Conservation (phyloP, 2,113 vertebrate species). For the Junco hyemalis region DNA sequence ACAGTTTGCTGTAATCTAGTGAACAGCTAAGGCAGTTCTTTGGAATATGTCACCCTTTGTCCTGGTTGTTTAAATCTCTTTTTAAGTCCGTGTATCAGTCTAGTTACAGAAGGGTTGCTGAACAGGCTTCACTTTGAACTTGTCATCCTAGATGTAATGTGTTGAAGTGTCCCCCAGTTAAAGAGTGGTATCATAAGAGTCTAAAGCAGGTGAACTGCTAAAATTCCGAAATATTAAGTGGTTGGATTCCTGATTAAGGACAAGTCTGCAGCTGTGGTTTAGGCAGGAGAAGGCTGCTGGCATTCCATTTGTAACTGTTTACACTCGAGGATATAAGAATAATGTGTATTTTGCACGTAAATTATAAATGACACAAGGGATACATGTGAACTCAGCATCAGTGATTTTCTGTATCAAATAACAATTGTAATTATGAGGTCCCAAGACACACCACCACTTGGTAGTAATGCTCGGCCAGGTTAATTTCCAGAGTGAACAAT, state of each 20-base stretch:
- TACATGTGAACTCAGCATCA: background rate
- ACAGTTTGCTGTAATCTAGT: background rate
- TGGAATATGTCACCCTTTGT: background rate
- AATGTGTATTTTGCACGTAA: background rate
- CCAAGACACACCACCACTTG: background rate
- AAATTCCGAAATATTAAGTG: background rate
- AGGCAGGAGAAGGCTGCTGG: background rate
- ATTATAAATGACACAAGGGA: background rate
- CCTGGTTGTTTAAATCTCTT: background rate
- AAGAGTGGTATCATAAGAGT: background rate
- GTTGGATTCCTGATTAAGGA: background rate
- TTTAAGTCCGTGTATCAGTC: background rate
- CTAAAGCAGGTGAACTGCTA: background rate
- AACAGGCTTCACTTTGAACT: background rate
- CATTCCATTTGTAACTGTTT: background rate
- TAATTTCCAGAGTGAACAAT: background rate
- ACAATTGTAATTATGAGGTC: background rate
- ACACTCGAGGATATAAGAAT: background rate
- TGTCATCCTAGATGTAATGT: background rate
- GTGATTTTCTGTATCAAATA: background rate
- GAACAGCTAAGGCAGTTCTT: background rate
- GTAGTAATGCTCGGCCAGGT: background rate
- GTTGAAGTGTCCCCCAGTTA: background rate
- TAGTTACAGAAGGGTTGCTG: background rate
- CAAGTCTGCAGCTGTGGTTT: background rate